Evolutionary conservation across 2,888 invertebrate species (phyloP), one percentile per base, ranked within the genome.

Genomic region (Agrochola macilenta): DNA sequence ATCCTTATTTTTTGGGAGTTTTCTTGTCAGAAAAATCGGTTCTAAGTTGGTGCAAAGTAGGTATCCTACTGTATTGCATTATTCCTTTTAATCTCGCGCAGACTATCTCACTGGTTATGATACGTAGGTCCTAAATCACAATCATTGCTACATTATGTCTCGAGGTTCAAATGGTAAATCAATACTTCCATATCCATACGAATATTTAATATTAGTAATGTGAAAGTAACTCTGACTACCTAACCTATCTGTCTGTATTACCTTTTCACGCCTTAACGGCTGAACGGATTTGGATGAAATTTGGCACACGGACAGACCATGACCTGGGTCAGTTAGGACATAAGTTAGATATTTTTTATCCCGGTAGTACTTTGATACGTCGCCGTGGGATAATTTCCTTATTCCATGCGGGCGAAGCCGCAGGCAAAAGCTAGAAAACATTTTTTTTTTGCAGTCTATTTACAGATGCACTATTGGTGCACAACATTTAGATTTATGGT

Each of bases 401-500:
- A 20, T 3, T 43, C 20, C 3, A 43, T 17, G n/a, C 20, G 20
- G n/a, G 7, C 26, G 12, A 30, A 39, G 23, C 63, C 35, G 1
- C 4, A 23, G 2, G 14, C 3, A 35, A 66, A 64, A 39, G 17
- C n/a, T 4, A 30, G n/a, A n/a, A n/a, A n/a, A 1, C 20, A 5
- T 2, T 2, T 26, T 8, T 26, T 66, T 30, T 52, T 68, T 68
- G 14, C 54, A 68, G 68, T 0, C 68, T 1, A 1, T 23, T 1
- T 68, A 68, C 23, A 54, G 14, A 52, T 5, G 23, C 0, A 17
- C 14, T 9, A 3, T 52, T 5, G 8, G 68, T 17, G 30, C 30
- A 60, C 58, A 52, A 23, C 30, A 68, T 68, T 68, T 68, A 68
- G 54, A 68, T 54, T 30, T 14, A 14, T 68, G 68, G 54, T 30